Evolutionary conservation across 2,113 vertebrate genomes (phyloP), one percentile per base, ranked within the genome.

Genomic region (Glaucomys volans): DNA sequence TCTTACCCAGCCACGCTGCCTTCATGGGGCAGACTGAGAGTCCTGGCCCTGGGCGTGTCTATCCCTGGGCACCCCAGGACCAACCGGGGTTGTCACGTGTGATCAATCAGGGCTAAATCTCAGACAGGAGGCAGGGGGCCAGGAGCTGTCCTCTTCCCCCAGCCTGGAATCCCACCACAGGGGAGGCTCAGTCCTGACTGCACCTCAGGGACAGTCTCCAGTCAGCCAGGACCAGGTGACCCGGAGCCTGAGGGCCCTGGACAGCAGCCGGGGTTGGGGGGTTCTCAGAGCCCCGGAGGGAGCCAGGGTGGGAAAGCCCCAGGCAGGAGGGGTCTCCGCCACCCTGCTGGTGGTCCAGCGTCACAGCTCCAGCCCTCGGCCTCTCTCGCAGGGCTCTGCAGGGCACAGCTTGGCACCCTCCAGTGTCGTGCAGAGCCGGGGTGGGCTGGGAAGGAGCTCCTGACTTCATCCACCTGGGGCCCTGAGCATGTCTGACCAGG

Each of bases 231-330:
- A 5, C 22, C n/a, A 3, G 59, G 50, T 30, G 42, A 14, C 17
- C 52, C 2, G 20, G 57, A 26, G 57, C 59, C 59, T 9, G 9
- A 28, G 59, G 24, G 59, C n/a, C 10, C 9, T 4, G 22, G 72
- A 18, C 14, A 22, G 4, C 16, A 24, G 42, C 14, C 37, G 5
- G 50, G 44, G n/a, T n/a, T n/a, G 8, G 30, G 12, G 2, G 1
- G 26, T 47, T 52, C 76, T 57, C 57, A 2, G 2, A 50, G 52
- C n/a, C 4, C 18, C 30, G 2, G 67, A 57, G 3, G 22, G 16
- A 22, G 4, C 0, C 17, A 26, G 57, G 22, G 0, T 0, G 5
- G 12, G n/a, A 18, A 8, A n/a, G 42, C 50, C 64, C 0, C 0
- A 30, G 17, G 37, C 52, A 14, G 47, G n/a, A 47, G 14, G 9